Evolutionary conservation across 2,888 invertebrate genomes (phyloP), one percentile per base, ranked within the genome.

Genomic region (Andrena chrysosceles): DNA sequence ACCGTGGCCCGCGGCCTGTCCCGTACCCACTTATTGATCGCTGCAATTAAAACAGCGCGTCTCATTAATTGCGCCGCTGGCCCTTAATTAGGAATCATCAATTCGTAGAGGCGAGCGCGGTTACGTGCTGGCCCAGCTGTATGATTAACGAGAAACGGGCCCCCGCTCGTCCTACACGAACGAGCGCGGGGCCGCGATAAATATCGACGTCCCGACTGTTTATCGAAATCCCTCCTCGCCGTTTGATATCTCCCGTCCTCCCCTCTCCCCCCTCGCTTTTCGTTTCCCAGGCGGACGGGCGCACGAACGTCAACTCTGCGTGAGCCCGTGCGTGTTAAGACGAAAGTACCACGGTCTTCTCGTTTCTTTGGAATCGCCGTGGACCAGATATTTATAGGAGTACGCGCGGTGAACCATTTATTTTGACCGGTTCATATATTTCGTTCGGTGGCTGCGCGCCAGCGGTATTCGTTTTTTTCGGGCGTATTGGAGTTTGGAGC

Each of bases 31-130:
- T 91, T 93, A 93, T 93, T 93, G 91, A 93, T 93, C 91, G 92
- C 79, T 73, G 93, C 91, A 92, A 93, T 93, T 93, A 93, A 93
- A 92, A 87, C 86, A 85, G 89, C 90, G 91, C 91, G 91, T 91
- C 90, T 92, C 92, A 91, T 93, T 93, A 93, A 93, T 93, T 91
- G 91, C 90, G 83, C 91, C 89, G 89, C 89, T 85, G 89, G 85
- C 87, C 89, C 90, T 93, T 93, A 93, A 94, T 93, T 93, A 92
- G 91, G 89, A 91, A 91, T 91, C 93, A 93, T 93, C 92, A 93
- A 93, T 93, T 93, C 88, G 89, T 85, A 82, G 85, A 76, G 81
- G 68, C 77, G 54, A 56, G 72, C 85, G 62, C 70, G 77, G 59
- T 68, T 72, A 78, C 78, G 75, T 66, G 81, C 83, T 73, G 76